Evolutionary conservation across 1,140 invertebrate species (phyloP).

Genomic region (Portunus trituberculatus): DNA sequence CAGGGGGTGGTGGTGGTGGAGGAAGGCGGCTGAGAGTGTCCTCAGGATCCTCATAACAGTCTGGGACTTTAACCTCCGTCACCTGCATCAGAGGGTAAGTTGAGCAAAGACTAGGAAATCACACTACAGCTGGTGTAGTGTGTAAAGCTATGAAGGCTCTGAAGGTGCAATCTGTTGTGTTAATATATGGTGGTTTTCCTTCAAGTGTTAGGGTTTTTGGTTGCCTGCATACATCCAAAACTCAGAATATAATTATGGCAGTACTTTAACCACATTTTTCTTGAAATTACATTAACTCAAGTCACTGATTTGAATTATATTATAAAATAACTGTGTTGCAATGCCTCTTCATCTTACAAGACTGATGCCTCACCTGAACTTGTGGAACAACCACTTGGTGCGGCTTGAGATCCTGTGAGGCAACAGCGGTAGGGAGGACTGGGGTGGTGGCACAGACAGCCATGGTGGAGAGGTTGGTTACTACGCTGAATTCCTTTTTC

Average conservation of each 20-base stretch:
- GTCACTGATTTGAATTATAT: neutral
- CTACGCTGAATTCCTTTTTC: conserved; percentile 73
- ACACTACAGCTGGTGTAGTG: too few relatives aligned
- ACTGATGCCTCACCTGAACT: conserved; percentile 47
- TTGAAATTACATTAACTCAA: too few relatives aligned
- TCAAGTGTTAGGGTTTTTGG: too few relatives aligned
- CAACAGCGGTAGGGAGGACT: conserved; percentile 64
- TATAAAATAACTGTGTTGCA: neutral
- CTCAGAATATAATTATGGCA: too few relatives aligned
- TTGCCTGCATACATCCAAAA: too few relatives aligned
- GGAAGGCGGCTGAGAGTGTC: conserved; percentile 60
- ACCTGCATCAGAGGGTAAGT: conserved; percentile 39
- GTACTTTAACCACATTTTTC: too few relatives aligned
- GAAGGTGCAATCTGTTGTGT: too few relatives aligned
- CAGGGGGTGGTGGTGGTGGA: conserved; percentile 48
- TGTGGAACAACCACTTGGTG: conserved; percentile 68
- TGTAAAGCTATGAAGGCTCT: too few relatives aligned
- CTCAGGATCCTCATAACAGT: conserved; percentile 76
- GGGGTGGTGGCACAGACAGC: conserved; percentile 73
- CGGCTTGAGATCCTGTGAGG: conserved; percentile 21
- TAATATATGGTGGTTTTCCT: too few relatives aligned
- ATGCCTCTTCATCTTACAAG: neutral
- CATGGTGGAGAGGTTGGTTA: conserved; percentile 71
- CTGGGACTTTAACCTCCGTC: conserved; percentile 75
- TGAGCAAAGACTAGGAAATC: neutral